Conservation (phyloP, 2,797 vertebrate species). For the Gambusia yucatana region DNA sequence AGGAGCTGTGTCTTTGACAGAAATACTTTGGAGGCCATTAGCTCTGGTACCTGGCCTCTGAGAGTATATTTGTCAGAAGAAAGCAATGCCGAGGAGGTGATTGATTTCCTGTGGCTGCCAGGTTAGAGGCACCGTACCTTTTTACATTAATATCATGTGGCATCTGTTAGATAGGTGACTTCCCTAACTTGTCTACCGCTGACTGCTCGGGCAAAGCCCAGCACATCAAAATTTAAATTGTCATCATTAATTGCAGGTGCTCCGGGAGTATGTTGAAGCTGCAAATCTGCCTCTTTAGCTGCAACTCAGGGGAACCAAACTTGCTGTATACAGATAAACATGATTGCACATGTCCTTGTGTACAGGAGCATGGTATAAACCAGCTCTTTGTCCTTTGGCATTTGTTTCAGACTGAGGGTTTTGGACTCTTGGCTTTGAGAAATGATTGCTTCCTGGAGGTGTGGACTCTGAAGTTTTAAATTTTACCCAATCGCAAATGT, state of each 20-base stretch:
- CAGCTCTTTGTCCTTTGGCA: no score
- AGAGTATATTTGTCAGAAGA: conserved; percentile 77
- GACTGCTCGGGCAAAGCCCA: conserved; percentile 39
- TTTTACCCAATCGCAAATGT: no score
- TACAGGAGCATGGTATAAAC: not conserved
- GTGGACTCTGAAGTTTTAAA: no score
- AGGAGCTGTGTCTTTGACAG: conserved; percentile 74
- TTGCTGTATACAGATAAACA: conserved; percentile 12
- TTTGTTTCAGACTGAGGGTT: no score
- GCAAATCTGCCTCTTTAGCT: conserved; percentile 21
- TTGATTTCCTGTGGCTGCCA: conserved; percentile 74
- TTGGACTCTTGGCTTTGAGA: no score
- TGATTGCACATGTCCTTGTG: conserved; percentile 1
- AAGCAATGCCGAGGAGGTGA: conserved; percentile 68
- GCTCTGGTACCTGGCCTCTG: conserved; percentile 69
- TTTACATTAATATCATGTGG: conserved; percentile 77
- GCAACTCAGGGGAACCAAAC: conserved; percentile 3
- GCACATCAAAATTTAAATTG: conserved; percentile 68
- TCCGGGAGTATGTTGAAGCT: conserved; percentile 44
- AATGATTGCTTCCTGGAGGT: no score
- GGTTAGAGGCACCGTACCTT: conserved; percentile 67
- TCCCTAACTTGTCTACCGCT: conserved; percentile 57
- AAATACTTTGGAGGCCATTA: conserved; percentile 81
- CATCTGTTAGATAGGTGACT: conserved; percentile 74
- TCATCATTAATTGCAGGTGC: conserved; percentile 70